Evolutionary conservation across 2,797 vertebrate genomes (phyloP).

Genomic region (Melanotaenia trifasciata): DNA sequence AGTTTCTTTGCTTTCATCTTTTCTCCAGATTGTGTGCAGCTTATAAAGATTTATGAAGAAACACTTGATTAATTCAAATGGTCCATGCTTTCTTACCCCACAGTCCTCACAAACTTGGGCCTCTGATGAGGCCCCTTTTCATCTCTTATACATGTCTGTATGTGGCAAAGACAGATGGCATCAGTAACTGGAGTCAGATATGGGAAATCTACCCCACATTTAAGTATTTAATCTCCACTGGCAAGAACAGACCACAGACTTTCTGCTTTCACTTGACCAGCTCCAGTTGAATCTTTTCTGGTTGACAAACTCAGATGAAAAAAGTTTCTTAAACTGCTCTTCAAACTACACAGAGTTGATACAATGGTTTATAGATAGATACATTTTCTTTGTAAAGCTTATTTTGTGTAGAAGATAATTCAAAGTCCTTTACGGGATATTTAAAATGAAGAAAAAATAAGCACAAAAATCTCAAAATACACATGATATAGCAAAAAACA

Average conservation of each 20-base stretch:
- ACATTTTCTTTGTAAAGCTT: background rate
- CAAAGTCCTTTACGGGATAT: background rate
- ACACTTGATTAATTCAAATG: background rate
- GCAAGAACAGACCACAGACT: background rate
- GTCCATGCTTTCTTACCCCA: constrained; percentile 13
- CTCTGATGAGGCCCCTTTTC: constrained; percentile 23
- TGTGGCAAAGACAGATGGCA: background rate
- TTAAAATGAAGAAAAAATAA: too few species aligned
- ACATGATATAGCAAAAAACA: background rate
- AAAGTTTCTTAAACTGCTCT: background rate
- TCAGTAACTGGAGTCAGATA: background rate
- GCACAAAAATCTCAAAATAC: background rate
- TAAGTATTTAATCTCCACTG: background rate
- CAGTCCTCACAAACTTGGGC: constrained; percentile 2
- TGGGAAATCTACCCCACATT: background rate
- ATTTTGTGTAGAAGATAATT: background rate
- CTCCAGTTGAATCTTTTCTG: background rate
- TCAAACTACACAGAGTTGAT: background rate
- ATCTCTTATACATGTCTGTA: background rate
- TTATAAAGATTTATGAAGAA: constrained; percentile 2
- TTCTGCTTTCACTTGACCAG: background rate
- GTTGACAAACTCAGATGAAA: background rate
- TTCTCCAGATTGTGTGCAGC: constrained; percentile 12
- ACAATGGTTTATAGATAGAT: background rate
- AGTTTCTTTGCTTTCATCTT: constrained; percentile 17